These are phyloP conservation scores for Leptodactylus fallax DNA, from an alignment of 2,797 vertebrate genomes.

Conservation along the genomic window DNA sequence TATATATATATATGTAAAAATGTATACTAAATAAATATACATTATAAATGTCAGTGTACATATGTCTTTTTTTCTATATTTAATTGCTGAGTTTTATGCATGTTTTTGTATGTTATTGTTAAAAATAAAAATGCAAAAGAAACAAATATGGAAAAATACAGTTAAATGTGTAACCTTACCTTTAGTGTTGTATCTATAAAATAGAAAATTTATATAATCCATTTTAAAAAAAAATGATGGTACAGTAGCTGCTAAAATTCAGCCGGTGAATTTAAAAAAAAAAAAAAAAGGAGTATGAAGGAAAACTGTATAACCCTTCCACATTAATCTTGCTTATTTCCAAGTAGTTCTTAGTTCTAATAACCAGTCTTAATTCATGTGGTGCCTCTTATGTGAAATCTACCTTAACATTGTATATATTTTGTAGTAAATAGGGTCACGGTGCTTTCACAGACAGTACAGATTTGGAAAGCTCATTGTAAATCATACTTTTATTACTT, in stretches of 20 bases:
- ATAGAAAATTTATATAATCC: not conserved
- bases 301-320: not conserved
- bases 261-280: not conserved
- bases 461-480: conserved; percentile 1
- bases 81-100: no score
- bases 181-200: not conserved
- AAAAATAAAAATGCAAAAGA: no score
- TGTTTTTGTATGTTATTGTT: no score
- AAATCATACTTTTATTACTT: conserved; percentile 7
- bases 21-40: no score
- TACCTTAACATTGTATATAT: not conserved
- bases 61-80: no score
- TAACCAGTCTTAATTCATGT: not conserved
- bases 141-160: no score
- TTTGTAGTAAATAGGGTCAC: not conserved
- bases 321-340: not conserved
- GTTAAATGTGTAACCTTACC: not conserved
- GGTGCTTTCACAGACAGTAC: not conserved
- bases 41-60: no score
- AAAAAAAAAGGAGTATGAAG: not conserved
- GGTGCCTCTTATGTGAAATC: not conserved
- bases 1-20: no score
- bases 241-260: not conserved
- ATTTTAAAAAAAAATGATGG: not conserved
- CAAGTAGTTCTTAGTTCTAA: not conserved